Base-by-base conservation (phyloP, 2,888 invertebrate genomes). In the Crocallis elinguaria region DNA sequence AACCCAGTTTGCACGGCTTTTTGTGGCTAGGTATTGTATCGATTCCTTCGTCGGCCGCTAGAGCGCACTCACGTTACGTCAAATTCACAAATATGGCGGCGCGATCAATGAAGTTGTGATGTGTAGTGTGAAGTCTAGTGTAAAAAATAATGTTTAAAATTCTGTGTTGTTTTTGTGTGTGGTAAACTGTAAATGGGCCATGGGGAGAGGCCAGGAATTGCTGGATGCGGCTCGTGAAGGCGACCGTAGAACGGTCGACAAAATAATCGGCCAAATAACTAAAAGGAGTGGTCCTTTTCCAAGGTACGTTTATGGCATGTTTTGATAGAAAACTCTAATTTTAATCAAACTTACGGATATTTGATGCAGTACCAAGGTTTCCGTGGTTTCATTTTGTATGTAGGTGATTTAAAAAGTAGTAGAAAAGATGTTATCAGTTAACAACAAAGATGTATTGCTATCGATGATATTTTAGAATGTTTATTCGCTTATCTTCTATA, bases 201-300 rank as follows among this genome's bases (percentile, higher is more conserved):
- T 98, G 98, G 98, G 98, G 84, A 98, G 98, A 92, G 98, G 98
- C 91, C 97, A 98, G 91, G 98, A 98, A 92, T 94, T 98, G 88
- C 93, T 98, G 86, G 98, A 98, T 84, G 98, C 98, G 73, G 97
- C 98, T 69, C 95, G 98, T 77, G 97, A 95, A 92, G 98, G 98
- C 82, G 97, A 98, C 89, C 94, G 95, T 76, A 93, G 94, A 69
- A 94, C 95, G 73, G 97, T 98, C 67, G 98, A 98, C 88, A 98
- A 97, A 93, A 96, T 98, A 79, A 93, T 98, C 74, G 95, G 94
- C 72, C 96, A 96, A 89, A 95, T 96, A 92, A 95, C 95, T 77
- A 97, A 96, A 94, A 95, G 97, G 93, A 96, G 96, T 93, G 98
- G 98, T 93, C 97, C 97, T 75, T 93, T 98, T 88, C 97, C 97